A percentile compares a stretch with the other conserved stretches of the same genome.
These are phyloP conservation scores for Meda fulgida DNA, from an alignment of 2,797 vertebrate genomes.

Conservation along the genomic window DNA sequence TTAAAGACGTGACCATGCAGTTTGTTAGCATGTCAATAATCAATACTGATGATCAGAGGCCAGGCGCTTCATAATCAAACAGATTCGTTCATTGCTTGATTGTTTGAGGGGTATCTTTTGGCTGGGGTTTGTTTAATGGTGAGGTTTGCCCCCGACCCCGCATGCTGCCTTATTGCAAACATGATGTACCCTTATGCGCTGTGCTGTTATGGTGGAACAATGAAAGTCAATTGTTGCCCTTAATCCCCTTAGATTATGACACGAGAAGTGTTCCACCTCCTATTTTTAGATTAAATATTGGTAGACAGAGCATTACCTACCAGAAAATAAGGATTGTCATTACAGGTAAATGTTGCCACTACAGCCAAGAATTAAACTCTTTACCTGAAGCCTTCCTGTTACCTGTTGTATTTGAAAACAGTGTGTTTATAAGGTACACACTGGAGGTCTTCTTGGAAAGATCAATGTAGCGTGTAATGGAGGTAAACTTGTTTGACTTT, in stretches of 20 bases:
- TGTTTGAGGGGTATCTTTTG: background rate
- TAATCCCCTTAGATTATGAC: background rate
- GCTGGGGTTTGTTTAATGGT: background rate
- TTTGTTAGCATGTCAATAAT: background rate
- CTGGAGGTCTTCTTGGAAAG: background rate
- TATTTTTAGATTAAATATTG: background rate
- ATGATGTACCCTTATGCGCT: background rate
- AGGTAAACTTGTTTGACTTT: background rate
- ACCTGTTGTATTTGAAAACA: background rate
- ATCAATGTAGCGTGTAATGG: background rate
- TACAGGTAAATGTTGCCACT: background rate
- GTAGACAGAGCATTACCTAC: background rate
- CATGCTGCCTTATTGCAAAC: background rate
- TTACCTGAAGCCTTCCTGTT: background rate
- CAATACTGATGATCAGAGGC: background rate
- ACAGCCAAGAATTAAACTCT: background rate
- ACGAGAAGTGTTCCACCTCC: background rate
- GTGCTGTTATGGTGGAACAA: background rate
- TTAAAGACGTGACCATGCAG: background rate
- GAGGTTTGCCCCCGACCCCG: background rate
- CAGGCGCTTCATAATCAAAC: background rate
- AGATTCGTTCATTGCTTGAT: conserved; percentile 59
- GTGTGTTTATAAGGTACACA: conserved; percentile 22
- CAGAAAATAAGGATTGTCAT: background rate
- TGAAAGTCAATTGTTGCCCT: background rate